Conservation (phyloP, 1,140 invertebrate genomes). For the Helicoverpa armigera region DNA sequence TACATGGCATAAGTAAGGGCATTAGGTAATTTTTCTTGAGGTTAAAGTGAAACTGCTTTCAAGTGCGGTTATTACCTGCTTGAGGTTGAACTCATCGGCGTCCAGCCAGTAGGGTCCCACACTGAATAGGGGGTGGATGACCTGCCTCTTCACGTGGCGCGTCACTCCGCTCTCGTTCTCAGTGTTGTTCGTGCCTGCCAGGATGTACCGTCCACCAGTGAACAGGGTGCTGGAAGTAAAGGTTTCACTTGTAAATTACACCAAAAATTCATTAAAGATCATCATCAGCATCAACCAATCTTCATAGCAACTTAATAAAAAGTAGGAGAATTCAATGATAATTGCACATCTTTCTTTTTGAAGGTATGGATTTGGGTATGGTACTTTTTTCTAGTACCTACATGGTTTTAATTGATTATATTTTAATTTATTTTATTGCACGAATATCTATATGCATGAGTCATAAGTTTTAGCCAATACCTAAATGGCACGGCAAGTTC, state of each 20-base stretch:
- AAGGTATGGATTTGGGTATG: too few species aligned
- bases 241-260: not conserved
- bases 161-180: conserved; percentile 65
- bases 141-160: conserved; percentile 64
- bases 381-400: too few species aligned
- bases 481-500: not conserved
- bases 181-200: conserved; percentile 78
- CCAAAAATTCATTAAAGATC: not conserved
- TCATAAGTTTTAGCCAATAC: not conserved
- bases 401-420: too few species aligned
- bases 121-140: conserved; percentile 75
- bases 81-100: conserved; percentile 66
- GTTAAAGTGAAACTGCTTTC: too few species aligned
- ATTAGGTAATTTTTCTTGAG: too few species aligned
- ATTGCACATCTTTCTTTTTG: too few species aligned
- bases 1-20: too few species aligned
- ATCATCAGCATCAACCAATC: not conserved
- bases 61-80: conserved; percentile 64
- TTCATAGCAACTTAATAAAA: not conserved
- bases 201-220: conserved; percentile 66
- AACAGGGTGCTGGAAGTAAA: conserved; percentile 74
- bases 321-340: too few species aligned
- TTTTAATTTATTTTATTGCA: too few species aligned
- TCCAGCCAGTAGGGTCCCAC: conserved; percentile 82
- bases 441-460: too few species aligned